Conservation (phyloP, 92 coral and sea anemone genomes). For the Phymanthus crucifer region DNA sequence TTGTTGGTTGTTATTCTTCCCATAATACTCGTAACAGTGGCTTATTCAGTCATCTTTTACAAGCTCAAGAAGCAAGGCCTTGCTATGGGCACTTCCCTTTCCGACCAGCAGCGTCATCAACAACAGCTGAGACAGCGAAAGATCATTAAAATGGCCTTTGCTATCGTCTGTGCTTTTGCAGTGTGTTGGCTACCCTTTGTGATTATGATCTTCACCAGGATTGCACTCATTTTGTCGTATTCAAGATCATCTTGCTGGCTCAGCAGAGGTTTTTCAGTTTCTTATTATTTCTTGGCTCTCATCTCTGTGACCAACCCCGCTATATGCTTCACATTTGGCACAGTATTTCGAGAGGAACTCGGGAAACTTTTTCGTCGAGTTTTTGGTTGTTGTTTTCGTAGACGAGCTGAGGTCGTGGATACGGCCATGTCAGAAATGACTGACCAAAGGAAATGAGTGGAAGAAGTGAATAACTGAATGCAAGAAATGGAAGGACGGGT, state of each 20-base stretch:
- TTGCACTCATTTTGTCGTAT: neutral
- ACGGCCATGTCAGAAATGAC: too few relatives aligned
- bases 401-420: too few relatives aligned
- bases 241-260: neutral
- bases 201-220: neutral
- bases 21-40: neutral
- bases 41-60: neutral
- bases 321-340: constrained; percentile 19
- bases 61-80: neutral
- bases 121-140: neutral
- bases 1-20: neutral
- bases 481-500: too few relatives aligned
- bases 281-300: constrained; percentile 12
- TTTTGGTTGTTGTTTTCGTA: neutral
- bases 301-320: constrained; percentile 28
- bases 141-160: constrained; percentile 2
- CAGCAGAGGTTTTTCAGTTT: neutral
- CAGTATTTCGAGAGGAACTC: constrained; percentile 14
- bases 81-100: neutral
- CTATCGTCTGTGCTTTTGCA: constrained; percentile 9
- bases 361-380: neutral
- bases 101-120: neutral
- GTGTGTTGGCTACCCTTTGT: neutral
- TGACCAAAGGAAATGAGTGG: too few relatives aligned
- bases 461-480: too few relatives aligned